Evolutionary conservation across 64 coral and sea anemone genomes (phyloP).

Genomic region (Orbicella faveolata): DNA sequence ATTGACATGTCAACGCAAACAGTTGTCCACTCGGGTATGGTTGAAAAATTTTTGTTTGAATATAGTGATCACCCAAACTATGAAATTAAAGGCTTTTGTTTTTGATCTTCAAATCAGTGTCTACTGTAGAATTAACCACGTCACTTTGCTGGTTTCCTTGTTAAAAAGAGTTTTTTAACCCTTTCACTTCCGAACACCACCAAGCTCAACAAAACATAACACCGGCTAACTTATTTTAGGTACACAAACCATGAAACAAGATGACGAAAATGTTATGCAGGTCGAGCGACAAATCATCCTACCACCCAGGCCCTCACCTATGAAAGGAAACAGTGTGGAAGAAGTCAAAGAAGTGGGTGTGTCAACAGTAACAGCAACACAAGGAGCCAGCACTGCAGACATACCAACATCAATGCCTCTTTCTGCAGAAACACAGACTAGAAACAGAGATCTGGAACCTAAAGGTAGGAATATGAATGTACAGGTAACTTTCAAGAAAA

Average conservation of each 20-base stretch:
- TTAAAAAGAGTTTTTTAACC: too few species aligned
- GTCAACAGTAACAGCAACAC: conserved; percentile 62
- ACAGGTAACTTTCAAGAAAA: neutral
- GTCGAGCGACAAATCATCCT: conserved; percentile 55
- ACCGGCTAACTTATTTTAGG: conserved; percentile 24
- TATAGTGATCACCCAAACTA: neutral
- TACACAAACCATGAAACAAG: conserved; percentile 75
- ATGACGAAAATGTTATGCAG: conserved; percentile 51
- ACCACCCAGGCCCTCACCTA: conserved; percentile 23
- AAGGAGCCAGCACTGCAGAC: conserved; percentile 63
- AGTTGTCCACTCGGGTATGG: conserved; percentile 81
- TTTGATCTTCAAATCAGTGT: too few species aligned
- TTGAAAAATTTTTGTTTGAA: neutral
- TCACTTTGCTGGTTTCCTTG: too few species aligned
- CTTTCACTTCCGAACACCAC: too few species aligned
- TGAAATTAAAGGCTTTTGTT: too few species aligned
- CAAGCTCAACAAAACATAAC: neutral
- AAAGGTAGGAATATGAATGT: conserved; percentile 44
- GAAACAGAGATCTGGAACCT: conserved; percentile 85
- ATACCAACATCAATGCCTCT: conserved; percentile 48
- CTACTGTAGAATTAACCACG: too few species aligned
- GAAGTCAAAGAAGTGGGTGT: conserved; percentile 43
- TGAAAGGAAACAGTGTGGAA: neutral
- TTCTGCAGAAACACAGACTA: conserved; percentile 84
- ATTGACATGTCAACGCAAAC: conserved; percentile 91